Evolutionary conservation across 2,113 vertebrate species (phyloP).

Genomic region (Uria aalge): DNA sequence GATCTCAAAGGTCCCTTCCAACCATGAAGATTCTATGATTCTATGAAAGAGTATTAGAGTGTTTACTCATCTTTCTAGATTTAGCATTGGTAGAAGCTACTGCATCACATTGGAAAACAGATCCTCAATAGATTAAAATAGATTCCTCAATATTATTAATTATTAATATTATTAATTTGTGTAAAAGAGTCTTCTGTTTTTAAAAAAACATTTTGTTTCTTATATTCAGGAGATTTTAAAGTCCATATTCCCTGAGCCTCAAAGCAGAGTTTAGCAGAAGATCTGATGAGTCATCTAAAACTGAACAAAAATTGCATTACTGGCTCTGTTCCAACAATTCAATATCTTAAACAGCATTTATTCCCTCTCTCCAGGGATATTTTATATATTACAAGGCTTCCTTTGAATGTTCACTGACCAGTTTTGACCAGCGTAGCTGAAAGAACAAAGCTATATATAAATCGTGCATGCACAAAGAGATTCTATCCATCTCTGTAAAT

Average conservation of each 20-base stretch:
- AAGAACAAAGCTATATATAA: slow-evolving; percentile 44
- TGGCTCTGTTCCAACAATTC: slow-evolving; percentile 46
- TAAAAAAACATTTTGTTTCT: neutral
- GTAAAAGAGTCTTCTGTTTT: neutral
- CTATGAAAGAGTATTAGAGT: neutral
- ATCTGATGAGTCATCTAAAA: slow-evolving; percentile 57
- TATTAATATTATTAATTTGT: neutral
- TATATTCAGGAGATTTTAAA: neutral
- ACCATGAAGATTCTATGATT: too few species aligned
- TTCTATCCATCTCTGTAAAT: neutral
- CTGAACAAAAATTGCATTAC: slow-evolving; percentile 3
- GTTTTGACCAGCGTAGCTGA: slow-evolving; percentile 19
- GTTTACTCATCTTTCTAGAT: slow-evolving; percentile 2
- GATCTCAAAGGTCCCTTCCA: too few species aligned
- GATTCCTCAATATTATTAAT: neutral
- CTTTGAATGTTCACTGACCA: neutral
- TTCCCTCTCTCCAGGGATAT: neutral
- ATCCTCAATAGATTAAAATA: neutral
- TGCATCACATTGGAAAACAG: neutral
- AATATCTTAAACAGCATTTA: slow-evolving; percentile 62
- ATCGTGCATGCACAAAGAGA: neutral
- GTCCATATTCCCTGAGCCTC: neutral
- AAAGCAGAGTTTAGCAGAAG: slow-evolving; percentile 1
- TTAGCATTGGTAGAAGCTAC: neutral
- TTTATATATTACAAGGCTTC: slow-evolving; percentile 30